Base-by-base conservation (phyloP, 1,140 invertebrate genomes). In the Trichogramma pretiosum region DNA sequence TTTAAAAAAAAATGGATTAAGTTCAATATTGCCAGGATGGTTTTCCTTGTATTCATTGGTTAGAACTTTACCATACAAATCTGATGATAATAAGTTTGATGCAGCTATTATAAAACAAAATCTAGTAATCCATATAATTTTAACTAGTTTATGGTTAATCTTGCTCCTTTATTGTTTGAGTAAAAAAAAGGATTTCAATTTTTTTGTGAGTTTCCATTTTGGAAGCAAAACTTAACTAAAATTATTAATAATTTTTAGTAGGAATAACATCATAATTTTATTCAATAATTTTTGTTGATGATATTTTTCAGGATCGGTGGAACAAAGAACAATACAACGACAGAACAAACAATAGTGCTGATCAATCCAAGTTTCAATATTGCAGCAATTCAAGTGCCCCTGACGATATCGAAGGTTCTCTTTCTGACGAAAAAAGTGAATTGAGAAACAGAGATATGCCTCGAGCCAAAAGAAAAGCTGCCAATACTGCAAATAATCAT, bases 401-500 rank as follows among this genome's bases (percentile, higher is more conserved):
- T n/a, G n/a, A n/a, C n/a, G n/a, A n/a, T n/a, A n/a, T n/a, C n/a
- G n/a, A n/a, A n/a, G n/a, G n/a, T n/a, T n/a, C n/a, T n/a, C n/a
- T n/a, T n/a, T n/a, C n/a, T n/a, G n/a, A n/a, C n/a, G n/a, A n/a
- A n/a, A n/a, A n/a, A n/a, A n/a, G n/a, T n/a, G n/a, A n/a, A n/a
- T n/a, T n/a, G n/a, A n/a, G n/a, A n/a, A n/a, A n/a, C n/a, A n/a
- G 55, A 54, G 61, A 61, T 67, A 72, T 72, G 69, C 69, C 69
- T 69, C 69, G 69, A 58, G 65, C 64, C 48, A 72, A 72, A 61
- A 67, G 69, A 58, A 70, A 67, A 68, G 69, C 65, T 55, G 63
- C 68, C 62, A 65, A 68, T 56, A 68, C 59, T 59, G 70, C 69
- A 53, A 71, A 68, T 45, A 60, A 69, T 55, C 63, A 67, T 53